Base-by-base conservation (phyloP, 37 sponge, comb jelly and placozoan species). In the Crambe crambe region DNA sequence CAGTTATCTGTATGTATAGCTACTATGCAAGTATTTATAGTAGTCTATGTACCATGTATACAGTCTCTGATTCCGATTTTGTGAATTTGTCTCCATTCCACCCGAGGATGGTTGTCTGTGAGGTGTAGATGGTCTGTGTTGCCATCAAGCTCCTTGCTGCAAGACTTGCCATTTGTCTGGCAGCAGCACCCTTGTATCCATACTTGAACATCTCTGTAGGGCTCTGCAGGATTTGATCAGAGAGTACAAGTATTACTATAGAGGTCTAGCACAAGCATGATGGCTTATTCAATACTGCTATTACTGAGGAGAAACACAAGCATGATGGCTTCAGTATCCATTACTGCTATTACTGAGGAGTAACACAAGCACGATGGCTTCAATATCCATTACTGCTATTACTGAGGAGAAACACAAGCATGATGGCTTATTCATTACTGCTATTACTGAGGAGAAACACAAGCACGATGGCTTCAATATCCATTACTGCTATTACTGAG, bases 41-140 rank as follows among this genome's bases (percentile, higher is more conserved):
- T 12, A 22, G 27, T 25, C 17, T 21, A 65, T 9, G 25, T 65
- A 65, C 66, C 66, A 65, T 18, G 5, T 3, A 30, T 31, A 65
- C 35, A 61, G 30, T 40, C 2, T 51, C 25, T 39, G 70, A 38
- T 5, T 86, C 73, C 36, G 21, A 2, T 9, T 61, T 54, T 26
- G 66, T n/a, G 27, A 85, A 36, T 40, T 79, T 75, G 1, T 17
- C 42, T 67, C 80, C 86, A 51, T 86, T 79, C 80, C 80, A 74
- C 27, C 86, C 86, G 31, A 71, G 4, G 29, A 74, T 70, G 36
- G 77, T 70, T 2, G 51, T 66, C 22, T 80, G 73, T 56, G 39
- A 39, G 58, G 44, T 44, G n/a, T 34, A 1, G 3, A 86, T 47
- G 12, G 58, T 71, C 51, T 86, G 86, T 43, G 21, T 8, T 0